Evolutionary conservation across 2,113 vertebrate species (phyloP), one percentile per base, ranked within the genome.

Genomic region (Gymnarchus niloticus): DNA sequence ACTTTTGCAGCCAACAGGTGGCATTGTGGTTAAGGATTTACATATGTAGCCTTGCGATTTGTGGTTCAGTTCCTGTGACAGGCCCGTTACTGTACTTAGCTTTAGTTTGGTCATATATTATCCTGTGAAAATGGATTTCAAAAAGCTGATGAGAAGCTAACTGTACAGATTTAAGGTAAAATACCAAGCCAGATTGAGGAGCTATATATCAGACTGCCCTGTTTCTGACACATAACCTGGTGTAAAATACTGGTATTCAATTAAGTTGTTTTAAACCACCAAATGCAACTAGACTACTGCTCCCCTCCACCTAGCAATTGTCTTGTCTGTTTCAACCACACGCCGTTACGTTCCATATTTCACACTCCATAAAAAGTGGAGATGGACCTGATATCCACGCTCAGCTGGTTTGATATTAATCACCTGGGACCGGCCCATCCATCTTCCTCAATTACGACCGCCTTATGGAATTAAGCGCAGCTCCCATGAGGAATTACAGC

Each of bases 371-470:
- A 54, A 81, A 82, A 82, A 28, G n/a, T 56, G 51, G 51, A 81
- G 46, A 80, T 51, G 48, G 25, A 25, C 80, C 80, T 28, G 80
- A 82, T 54, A 28, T 82, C 80, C 51, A 33, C 17, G 28, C 21
- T 82, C 51, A 33, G 28, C 48, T 82, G 80, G 21, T 82, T 56
- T 82, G 80, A 82, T 82, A 82, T 82, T 56, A 82, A 82, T 82
- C 80, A 82, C 51, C 49, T 25, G 17, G 51, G 80, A 82, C 49
- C 28, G 4, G 12, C 80, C 80, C 48, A 82, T 82, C 51, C 80
- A 51, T 82, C 80, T 82, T 82, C 51, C 80, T 82, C 80, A 82
- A 56, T 82, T 82, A 82, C 37, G 25, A 25, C n/a, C 48, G 28
- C 80, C 14, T 82, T 54, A 54, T 56, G 80, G 49, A 82, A 82